Conservation (phyloP, 2,888 invertebrate genomes). For the Agonopterix alstromeriana region DNA sequence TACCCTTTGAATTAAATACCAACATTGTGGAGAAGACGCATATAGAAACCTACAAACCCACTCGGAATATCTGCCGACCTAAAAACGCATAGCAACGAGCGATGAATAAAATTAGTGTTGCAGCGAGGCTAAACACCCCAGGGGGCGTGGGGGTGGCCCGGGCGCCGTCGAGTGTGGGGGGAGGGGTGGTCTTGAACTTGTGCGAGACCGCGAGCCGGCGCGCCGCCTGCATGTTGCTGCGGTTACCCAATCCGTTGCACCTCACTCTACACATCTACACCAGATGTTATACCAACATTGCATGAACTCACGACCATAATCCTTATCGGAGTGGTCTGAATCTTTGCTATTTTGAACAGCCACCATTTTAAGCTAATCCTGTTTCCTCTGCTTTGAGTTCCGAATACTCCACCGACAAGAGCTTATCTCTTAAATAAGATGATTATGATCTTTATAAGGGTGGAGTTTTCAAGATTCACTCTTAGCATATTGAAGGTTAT, state of each 20-base stretch:
- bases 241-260: not conserved
- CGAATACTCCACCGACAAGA: too few species aligned
- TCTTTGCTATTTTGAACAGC: too few species aligned
- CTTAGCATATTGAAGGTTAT: too few species aligned
- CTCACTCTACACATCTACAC: not conserved
- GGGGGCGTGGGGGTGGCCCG: not conserved
- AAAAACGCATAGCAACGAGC: conserved; percentile 17
- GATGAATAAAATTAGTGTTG: conserved; percentile 17
- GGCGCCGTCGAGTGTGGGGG: conserved; percentile 3
- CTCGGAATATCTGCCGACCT: conserved; percentile 10
- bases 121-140: conserved; percentile 5
- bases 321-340: not conserved
- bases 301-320: too few species aligned
- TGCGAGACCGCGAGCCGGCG: conserved; percentile 4
- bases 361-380: too few species aligned
- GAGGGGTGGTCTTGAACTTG: conserved; percentile 38
- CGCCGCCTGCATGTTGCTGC: conserved; percentile 1
- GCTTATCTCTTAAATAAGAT: too few species aligned
- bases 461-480: too few species aligned
- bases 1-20: too few species aligned
- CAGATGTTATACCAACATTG: not conserved
- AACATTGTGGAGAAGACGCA: not conserved
- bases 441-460: too few species aligned
- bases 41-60: conserved; percentile 7
- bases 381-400: too few species aligned